These are phyloP conservation scores for Montipora capitata DNA, from an alignment of 92 coral and sea anemone species.

Conservation along the genomic window DNA sequence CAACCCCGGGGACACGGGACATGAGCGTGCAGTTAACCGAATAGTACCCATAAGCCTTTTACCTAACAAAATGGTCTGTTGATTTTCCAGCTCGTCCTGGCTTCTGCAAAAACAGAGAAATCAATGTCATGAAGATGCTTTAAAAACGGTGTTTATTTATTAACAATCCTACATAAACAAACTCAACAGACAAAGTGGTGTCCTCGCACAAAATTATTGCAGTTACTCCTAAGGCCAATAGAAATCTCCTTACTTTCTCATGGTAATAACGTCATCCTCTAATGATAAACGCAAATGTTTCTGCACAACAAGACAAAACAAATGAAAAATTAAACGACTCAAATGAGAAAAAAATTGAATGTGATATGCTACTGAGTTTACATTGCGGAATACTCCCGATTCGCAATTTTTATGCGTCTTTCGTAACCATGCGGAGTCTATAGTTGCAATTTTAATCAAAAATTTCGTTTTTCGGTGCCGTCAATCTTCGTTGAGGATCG, in stretches of 20 bases:
- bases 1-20: too few species aligned
- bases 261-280: constrained; percentile 54
- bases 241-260: constrained; percentile 31
- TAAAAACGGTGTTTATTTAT: not conserved
- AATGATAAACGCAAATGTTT: constrained; percentile 54
- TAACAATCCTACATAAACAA: too few species aligned
- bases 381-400: not conserved
- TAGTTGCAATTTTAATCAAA: too few species aligned
- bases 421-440: too few species aligned
- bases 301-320: constrained; percentile 28
- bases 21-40: not conserved
- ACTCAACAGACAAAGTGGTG: not conserved
- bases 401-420: too few species aligned
- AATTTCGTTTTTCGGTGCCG: too few species aligned
- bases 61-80: constrained; percentile 75
- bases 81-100: constrained; percentile 83
- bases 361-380: not conserved
- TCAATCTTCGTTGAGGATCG: too few species aligned
- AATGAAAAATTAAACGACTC: not conserved
- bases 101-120: constrained; percentile 61
- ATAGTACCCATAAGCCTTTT: not conserved
- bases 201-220: not conserved
- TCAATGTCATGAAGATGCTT: not conserved
- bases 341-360: not conserved
- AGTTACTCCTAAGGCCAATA: not conserved